phyloP scores from a whole-genome alignment of 1,140 invertebrate species.

The Delia radicum region DNA sequence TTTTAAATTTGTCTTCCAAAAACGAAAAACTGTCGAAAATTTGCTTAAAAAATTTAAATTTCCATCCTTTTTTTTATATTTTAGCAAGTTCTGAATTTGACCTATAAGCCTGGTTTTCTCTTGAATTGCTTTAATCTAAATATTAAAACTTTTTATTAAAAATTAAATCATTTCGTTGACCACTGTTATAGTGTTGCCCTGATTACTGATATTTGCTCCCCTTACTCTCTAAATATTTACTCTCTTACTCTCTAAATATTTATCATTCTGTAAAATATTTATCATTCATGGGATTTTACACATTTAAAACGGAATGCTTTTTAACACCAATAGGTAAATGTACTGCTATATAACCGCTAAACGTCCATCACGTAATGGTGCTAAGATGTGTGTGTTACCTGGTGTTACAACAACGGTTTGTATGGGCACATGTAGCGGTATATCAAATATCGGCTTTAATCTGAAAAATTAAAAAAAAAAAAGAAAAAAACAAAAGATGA shows the following conservation, averaged over 20 bases:
- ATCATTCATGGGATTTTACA: constrained; percentile 33
- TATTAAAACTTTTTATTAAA: background rate
- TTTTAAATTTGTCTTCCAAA: no score
- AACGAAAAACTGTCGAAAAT: no score
- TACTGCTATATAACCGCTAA: constrained; percentile 61
- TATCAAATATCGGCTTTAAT: constrained; percentile 58
- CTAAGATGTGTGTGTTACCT: constrained; percentile 64
- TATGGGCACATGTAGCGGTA: constrained; percentile 64
- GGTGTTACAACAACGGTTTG: constrained; percentile 62
- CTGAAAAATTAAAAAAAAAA: constrained; percentile 38
- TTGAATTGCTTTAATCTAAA: no score
- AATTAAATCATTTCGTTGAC: background rate
- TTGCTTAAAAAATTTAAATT: no score
- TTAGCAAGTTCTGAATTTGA: no score
- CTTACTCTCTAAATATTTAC: no score
- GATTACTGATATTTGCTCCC: no score
- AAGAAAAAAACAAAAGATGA: background rate
- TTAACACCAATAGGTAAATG: constrained; percentile 45
- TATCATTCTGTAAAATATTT: background rate
- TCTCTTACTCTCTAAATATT: no score
- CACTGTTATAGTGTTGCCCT: no score
- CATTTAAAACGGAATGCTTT: constrained; percentile 55
- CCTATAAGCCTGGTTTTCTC: no score
- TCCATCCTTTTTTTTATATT: no score
- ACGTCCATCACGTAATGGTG: constrained; percentile 63